Conservation (phyloP, 2,797 vertebrate species). For the Miichthys miiuy region DNA sequence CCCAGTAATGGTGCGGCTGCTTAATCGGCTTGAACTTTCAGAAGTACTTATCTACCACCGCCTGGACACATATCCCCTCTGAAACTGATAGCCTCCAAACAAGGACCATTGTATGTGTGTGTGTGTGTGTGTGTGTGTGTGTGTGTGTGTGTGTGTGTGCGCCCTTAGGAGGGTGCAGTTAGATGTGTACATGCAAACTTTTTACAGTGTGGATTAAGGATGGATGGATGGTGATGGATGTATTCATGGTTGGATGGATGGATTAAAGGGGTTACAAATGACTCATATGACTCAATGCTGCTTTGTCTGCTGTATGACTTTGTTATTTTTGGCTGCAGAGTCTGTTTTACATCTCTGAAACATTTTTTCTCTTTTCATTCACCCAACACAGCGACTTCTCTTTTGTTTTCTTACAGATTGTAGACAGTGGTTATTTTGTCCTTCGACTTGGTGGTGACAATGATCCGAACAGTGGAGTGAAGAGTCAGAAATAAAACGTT, state of each 20-base stretch:
- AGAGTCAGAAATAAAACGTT: background rate
- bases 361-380: slow-evolving; percentile 6
- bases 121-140: slow-evolving; percentile 26
- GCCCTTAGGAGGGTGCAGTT: background rate
- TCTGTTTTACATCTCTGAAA: slow-evolving; percentile 19
- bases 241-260: background rate
- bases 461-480: too few relatives aligned
- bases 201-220: background rate
- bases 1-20: slow-evolving; percentile 74
- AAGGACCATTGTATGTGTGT: slow-evolving; percentile 20
- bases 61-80: slow-evolving; percentile 43
- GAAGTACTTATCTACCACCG: slow-evolving; percentile 55
- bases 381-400: background rate
- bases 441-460: background rate
- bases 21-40: slow-evolving; percentile 76
- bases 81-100: slow-evolving; percentile 66
- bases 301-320: slow-evolving; percentile 24
- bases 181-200: background rate
- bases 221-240: slow-evolving; percentile 2
- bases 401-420: slow-evolving; percentile 12
- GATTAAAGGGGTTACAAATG: slow-evolving; percentile 2
- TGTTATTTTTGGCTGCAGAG: slow-evolving; percentile 53
- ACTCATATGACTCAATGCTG: background rate
- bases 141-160: background rate
- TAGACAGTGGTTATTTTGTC: background rate